phyloP scores from a whole-genome alignment of 2,113 vertebrate genomes.

The Mugil cephalus region DNA sequence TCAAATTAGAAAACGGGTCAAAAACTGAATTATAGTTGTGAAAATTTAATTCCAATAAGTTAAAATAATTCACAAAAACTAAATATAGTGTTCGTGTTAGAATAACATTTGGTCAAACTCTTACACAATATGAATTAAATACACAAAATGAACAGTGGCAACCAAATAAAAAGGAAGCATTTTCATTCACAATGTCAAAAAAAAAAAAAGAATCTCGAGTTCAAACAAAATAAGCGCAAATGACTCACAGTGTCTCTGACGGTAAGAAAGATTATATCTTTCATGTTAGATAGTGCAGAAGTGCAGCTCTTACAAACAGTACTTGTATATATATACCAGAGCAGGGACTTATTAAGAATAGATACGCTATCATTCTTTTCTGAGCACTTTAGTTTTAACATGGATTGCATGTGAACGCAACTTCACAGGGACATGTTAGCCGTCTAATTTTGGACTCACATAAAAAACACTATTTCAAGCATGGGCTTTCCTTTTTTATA shows the following conservation, averaged over 20 bases:
- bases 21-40: conserved; percentile 12
- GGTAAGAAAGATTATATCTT: conserved; percentile 75
- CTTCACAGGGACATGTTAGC: conserved; percentile 24
- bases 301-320: conserved; percentile 73
- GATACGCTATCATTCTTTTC: conserved; percentile 57
- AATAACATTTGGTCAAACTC: conserved; percentile 67
- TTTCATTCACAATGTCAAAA: conserved; percentile 58
- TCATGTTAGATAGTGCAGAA: conserved; percentile 71
- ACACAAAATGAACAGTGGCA: conserved; percentile 46
- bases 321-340: conserved; percentile 54
- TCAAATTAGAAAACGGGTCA: neutral
- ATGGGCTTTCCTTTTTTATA: conserved; percentile 20
- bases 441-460: conserved; percentile 10
- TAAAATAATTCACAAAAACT: conserved; percentile 34
- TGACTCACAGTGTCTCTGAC: conserved; percentile 82
- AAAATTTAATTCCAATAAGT: conserved; percentile 75
- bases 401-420: conserved; percentile 55
- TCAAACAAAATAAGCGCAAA: conserved; percentile 74
- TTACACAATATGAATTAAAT: conserved; percentile 57
- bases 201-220: conserved; percentile 47
- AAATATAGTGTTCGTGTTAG: too few species aligned
- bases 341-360: conserved; percentile 45
- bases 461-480: conserved; percentile 30
- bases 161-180: conserved; percentile 31
- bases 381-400: conserved; percentile 69